Base-by-base conservation (phyloP, 2,888 invertebrate species). In the Euphydryas editha region DNA sequence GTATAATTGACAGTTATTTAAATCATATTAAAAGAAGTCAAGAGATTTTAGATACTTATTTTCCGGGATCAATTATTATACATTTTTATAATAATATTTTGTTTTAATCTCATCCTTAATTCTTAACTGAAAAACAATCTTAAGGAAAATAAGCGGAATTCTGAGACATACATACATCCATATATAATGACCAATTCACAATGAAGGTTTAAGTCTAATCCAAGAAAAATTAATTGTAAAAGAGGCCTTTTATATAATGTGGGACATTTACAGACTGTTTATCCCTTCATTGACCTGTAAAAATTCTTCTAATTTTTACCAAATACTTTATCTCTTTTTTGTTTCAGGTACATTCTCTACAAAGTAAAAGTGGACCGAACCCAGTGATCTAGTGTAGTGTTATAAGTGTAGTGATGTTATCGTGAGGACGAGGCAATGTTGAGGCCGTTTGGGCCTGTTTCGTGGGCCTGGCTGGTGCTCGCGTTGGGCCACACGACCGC, bases 381-480 rank as follows among this genome's bases (percentile, higher is more conserved):
- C 68, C 49, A 76, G 77, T 80, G 81, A 70, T 59, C 59, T 17
- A 78, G 83, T 82, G 81, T 30, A 73, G 77, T 78, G 76, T 68
- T 68, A 72, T 78, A 77, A 78, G 81, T 76, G 76, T 63, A 76
- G 81, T 82, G 72, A 83, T 86, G 87, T 77, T 72, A 76, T 76
- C 76, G 81, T 84, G 81, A 81, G 78, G 73, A 68, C 65, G 68
- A 47, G 76, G 80, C 79, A 79, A 81, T 74, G 76, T 71, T 72
- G 72, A 66, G 72, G 72, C 72, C 73, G 77, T 82, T 75, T 55
- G 75, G 72, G 67, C 71, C 78, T 72, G 75, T 64, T 57, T 80
- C 85, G 79, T 92, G 91, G 90, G 88, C 90, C 81, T 86, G 93
- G 85, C 82, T 93, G 72, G 86, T 92, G 72, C 81, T 93, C 74